Evolutionary conservation across 1,140 invertebrate genomes (phyloP), one percentile per base, ranked within the genome.

Genomic region (Formica selysi): DNA sequence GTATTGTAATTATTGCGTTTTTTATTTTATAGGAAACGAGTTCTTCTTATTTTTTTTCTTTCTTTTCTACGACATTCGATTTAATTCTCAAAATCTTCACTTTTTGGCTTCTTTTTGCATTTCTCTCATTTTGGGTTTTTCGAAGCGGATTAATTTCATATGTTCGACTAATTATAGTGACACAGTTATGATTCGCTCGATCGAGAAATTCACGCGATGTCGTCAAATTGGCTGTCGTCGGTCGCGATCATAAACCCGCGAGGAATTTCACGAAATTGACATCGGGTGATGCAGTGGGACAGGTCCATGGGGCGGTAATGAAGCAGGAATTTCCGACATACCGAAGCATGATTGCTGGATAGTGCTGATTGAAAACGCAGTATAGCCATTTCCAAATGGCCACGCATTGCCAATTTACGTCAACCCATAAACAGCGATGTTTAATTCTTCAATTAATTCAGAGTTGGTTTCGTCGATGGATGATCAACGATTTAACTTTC

Each of bases 301-400:
- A 74, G 26, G 38, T 71, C 38, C 57, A 74, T 83, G 68, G 79
- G 54, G 48, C 41, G 38, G 54, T 74, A 83, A 83, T 83, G 68
- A 83, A 83, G 79, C 79, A 62, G 79, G 38, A 83, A 83, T 83
- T 83, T 83, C 61, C 79, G 79, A 83, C 79, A 83, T 83, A 74
- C 79, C 79, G 79, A 83, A 44, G 29, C 68, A 68, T 61, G 79
- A 73, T 83, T 73, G 68, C 13, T 81, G 67, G 79, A 73, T 81
- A 32, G 68, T 81, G 36, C 70, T 83, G 79, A 83, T 83, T 83
- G 79, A 73, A 83, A 83, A 71, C 54, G 68, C 54, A 74, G 36
- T 26, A 44, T 29, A 16, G 26, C 26, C 54, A 62, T 83, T 83
- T 83, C 79, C 79, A 71, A 83, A 73, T 29, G 68, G 29, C 41